Conservation (phyloP, 2,797 vertebrate genomes). For the Karalla daura region DNA sequence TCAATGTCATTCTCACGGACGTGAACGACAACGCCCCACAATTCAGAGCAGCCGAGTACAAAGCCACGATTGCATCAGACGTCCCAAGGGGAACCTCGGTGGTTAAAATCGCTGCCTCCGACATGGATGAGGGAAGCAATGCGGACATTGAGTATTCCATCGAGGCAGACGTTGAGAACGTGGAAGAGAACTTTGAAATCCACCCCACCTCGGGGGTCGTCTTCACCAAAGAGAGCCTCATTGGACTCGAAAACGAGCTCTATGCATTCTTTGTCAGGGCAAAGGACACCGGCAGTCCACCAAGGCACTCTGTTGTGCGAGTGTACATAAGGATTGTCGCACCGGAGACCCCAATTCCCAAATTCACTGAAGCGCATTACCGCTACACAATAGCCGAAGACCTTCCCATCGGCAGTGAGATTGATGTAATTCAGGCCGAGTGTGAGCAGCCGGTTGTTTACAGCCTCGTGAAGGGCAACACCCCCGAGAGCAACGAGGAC, state of each 20-base stretch:
- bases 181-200: conserved; percentile 96
- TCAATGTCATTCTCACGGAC: conserved; percentile 97
- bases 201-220: conserved; percentile 89
- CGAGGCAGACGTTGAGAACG: conserved; percentile 91
- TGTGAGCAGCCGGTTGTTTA: conserved; percentile 87
- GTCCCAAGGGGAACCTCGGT: conserved; percentile 90
- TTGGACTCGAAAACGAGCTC: conserved; percentile 94
- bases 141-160: conserved; percentile 93
- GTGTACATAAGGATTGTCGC: conserved; percentile 92
- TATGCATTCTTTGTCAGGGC: conserved; percentile 94
- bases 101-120: conserved; percentile 91
- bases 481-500: conserved; percentile 92
- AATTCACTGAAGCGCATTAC: conserved; percentile 93
- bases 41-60: conserved; percentile 93
- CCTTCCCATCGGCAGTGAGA: conserved; percentile 90
- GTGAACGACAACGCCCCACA: conserved; percentile 97
- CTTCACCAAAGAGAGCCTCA: conserved; percentile 95
- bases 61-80: conserved; percentile 90
- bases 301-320: conserved; percentile 89
- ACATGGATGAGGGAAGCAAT: conserved; percentile 96
- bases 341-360: conserved; percentile 88
- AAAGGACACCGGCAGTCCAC: conserved; percentile 89
- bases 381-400: conserved; percentile 92
- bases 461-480: conserved; percentile 90
- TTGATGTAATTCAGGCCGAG: conserved; percentile 90